These are phyloP conservation scores for Damaliscus lunatus DNA, from an alignment of 2,113 vertebrate species.

Conservation along the genomic window DNA sequence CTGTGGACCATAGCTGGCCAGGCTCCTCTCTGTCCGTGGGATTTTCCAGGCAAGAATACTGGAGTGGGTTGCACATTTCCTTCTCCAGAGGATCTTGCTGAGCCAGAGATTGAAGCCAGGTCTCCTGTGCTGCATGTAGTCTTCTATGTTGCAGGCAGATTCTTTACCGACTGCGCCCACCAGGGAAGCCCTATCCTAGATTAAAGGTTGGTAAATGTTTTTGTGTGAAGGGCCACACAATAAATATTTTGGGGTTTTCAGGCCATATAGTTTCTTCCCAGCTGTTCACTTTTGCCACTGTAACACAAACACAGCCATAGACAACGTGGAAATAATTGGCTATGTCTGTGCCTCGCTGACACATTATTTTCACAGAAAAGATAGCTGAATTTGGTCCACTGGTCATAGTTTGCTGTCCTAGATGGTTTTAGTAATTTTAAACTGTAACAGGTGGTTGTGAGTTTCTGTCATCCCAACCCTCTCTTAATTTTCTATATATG, in stretches of 20 bases:
- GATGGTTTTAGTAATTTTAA: constrained; percentile 10
- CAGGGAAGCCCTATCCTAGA: not conserved
- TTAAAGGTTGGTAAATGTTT: constrained; percentile 22
- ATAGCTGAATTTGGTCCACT: not conserved
- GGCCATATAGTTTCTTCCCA: not conserved
- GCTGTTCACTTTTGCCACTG: not conserved
- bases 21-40: not conserved
- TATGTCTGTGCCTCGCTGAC: constrained; percentile 15
- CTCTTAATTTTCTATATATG: not conserved
- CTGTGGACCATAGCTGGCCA: not conserved
- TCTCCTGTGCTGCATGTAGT: not conserved
- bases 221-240: constrained; percentile 20
- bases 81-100: not conserved
- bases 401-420: not conserved
- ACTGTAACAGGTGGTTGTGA: not conserved
- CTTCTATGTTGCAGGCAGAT: not conserved
- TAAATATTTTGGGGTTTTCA: constrained; percentile 29
- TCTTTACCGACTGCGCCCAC: not conserved
- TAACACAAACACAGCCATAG: not conserved
- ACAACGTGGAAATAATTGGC: not conserved
- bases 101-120: not conserved
- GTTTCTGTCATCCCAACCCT: not conserved
- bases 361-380: not conserved
- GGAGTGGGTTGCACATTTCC: not conserved
- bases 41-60: not conserved